Evolutionary conservation across 2,113 vertebrate species (phyloP), one percentile per base, ranked within the genome.

Genomic region (Stigmatopora argus): DNA sequence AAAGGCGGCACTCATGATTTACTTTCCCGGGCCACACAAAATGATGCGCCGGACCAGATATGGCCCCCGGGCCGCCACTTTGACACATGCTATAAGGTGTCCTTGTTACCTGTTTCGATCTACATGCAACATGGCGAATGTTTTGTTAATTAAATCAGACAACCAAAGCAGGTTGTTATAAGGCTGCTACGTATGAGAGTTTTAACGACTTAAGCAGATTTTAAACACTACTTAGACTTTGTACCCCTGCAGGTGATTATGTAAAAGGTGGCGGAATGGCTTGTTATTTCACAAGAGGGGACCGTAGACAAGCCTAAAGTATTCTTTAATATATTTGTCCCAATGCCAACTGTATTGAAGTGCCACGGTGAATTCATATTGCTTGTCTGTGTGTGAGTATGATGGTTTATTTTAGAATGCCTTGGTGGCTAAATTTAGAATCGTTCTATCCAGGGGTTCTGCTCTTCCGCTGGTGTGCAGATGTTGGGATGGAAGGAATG

Each of bases 211-310:
- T 56, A 44, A 41, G 38, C 8, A 44, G 58, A 14, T 44, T 60
- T 60, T 41, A 44, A 41, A n/a, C 41, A 44, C 59, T 21, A 21
- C 41, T 44, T 45, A 46, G 41, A 61, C 59, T 61, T 61, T 61
- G 59, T 45, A 21, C 59, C 53, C 23, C 4, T n/a, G 13, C 26
- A 65, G 49, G 55, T n/a, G 13, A 66, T 71, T 74, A 66, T 76
- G 68, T 67, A 77, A 75, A 72, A 60, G 62, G 1, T 64, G 57
- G 64, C 75, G 44, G 49, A 51, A 68, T 64, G 15, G 56, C 66
- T 70, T 66, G 31, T 55, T 57, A 41, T 70, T 79, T 58, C 69
- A 41, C 69, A 67, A 77, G 69, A 78, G 69, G 26, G 57, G 51
- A 55, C 58, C 26, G 57, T 45, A 73, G 64, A 62, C 52, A 38